Conservation (phyloP, 2,888 invertebrate genomes). For the Tethea ocularis region DNA sequence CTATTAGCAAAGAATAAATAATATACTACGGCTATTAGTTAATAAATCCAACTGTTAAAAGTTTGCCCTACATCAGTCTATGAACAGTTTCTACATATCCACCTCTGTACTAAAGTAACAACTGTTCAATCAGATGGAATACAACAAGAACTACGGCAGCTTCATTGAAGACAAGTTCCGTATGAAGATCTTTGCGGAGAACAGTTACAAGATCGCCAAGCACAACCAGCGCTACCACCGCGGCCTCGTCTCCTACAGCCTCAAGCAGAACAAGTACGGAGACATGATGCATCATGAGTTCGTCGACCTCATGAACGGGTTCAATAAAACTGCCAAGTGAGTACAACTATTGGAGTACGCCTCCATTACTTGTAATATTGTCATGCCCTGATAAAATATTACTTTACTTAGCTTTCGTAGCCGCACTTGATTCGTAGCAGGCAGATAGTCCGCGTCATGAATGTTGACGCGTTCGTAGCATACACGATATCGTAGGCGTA, state of each 20-base stretch:
- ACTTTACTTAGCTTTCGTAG: too few species aligned
- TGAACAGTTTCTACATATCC: not conserved
- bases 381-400: not conserved
- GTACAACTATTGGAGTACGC: constrained; percentile 26
- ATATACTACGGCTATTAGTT: too few species aligned
- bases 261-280: constrained; percentile 92
- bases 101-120: not conserved
- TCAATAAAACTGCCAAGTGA: constrained; percentile 73
- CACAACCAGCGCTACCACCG: constrained; percentile 90
- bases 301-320: constrained; percentile 78
- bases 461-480: too few species aligned
- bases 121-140: constrained; percentile 73
- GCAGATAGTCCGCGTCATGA: too few species aligned
- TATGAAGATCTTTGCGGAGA: constrained; percentile 95
- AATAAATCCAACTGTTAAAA: too few species aligned
- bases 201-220: constrained; percentile 91
- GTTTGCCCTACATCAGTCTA: too few species aligned
- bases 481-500: too few species aligned
- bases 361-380: not conserved
- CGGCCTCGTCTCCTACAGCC: constrained; percentile 86
- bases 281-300: constrained; percentile 95
- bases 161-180: constrained; percentile 92
- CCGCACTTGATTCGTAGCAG: too few species aligned
- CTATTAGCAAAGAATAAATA: too few species aligned
- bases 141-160: constrained; percentile 87